phyloP scores from a whole-genome alignment of 1,140 invertebrate genomes.

The Monochamus saltuarius region DNA sequence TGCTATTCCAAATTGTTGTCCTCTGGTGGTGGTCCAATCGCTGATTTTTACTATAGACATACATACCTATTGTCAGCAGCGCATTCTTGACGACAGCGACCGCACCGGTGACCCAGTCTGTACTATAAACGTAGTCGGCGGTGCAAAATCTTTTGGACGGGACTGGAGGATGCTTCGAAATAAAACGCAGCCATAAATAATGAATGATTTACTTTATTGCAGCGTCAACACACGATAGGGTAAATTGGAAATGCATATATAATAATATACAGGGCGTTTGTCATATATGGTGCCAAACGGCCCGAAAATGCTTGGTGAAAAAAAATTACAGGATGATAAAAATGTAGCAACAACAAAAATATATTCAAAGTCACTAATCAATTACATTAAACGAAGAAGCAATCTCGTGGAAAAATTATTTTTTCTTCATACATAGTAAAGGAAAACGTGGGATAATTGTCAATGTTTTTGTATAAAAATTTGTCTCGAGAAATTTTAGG shows the following conservation, averaged over 20 bases:
- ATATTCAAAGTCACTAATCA: too few species aligned
- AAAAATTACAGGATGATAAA: too few species aligned
- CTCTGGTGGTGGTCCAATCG: constrained; percentile 35
- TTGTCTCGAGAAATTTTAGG: too few species aligned
- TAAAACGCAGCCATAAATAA: constrained; percentile 45
- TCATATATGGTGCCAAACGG: too few species aligned
- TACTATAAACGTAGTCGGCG: constrained; percentile 29
- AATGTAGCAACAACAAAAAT: too few species aligned
- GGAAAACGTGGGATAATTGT: too few species aligned
- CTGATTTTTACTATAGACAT: constrained; percentile 36
- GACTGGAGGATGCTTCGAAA: constrained; percentile 19
- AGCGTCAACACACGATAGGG: constrained; percentile 49
- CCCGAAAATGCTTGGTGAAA: too few species aligned
- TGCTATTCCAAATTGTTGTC: constrained; percentile 30
- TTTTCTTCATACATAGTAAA: too few species aligned
- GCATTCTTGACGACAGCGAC: constrained; percentile 19
- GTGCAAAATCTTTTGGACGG: not conserved
- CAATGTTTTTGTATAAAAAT: too few species aligned
- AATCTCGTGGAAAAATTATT: too few species aligned
- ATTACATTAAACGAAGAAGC: too few species aligned
- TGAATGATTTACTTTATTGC: constrained; percentile 53
- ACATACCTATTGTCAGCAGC: constrained; percentile 34
- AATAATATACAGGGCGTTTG: too few species aligned
- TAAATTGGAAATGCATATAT: constrained; percentile 22
- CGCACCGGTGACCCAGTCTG: constrained; percentile 23